Conservation (phyloP, 2,797 vertebrate species). For the Iguana delicatissima region DNA sequence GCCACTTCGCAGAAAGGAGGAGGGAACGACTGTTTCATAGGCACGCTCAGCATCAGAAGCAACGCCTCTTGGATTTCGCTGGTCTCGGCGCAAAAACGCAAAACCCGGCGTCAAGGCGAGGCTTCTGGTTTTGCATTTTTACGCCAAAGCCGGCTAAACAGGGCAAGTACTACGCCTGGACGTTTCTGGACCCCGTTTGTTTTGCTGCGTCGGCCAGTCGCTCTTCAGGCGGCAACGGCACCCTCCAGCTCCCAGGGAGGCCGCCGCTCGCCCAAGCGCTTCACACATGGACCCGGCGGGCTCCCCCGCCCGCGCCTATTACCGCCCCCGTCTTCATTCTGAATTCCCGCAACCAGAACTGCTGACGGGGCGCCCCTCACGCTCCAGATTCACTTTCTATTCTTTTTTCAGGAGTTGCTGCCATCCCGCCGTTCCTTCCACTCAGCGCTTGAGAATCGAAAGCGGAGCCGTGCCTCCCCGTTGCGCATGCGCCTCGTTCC, state of each 20-base stretch:
- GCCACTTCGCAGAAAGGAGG: no score
- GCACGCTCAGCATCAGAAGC: no score
- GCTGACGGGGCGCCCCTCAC: no score
- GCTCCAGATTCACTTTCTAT: background rate
- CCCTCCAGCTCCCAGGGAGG: no score
- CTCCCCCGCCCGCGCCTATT: background rate
- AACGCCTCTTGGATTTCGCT: no score
- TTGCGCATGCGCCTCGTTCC: background rate
- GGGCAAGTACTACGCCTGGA: background rate
- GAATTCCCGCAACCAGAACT: background rate
- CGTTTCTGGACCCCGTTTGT: background rate
- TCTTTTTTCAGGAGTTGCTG: background rate
- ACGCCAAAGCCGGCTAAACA: no score
- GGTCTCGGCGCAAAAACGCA: no score
- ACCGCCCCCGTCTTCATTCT: background rate
- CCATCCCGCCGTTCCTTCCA: rapidly evolving
- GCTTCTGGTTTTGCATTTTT: no score
- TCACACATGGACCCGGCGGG: background rate
- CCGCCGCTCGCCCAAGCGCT: no score
- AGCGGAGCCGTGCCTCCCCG: rapidly evolving
- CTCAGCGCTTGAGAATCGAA: constrained; percentile 1
- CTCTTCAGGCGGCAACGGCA: background rate
- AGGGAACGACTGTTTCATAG: no score
- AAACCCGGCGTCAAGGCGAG: no score
- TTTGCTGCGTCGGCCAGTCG: background rate